Evolutionary conservation across 2,113 vertebrate genomes (phyloP).

Genomic region (Podocnemis expansa): DNA sequence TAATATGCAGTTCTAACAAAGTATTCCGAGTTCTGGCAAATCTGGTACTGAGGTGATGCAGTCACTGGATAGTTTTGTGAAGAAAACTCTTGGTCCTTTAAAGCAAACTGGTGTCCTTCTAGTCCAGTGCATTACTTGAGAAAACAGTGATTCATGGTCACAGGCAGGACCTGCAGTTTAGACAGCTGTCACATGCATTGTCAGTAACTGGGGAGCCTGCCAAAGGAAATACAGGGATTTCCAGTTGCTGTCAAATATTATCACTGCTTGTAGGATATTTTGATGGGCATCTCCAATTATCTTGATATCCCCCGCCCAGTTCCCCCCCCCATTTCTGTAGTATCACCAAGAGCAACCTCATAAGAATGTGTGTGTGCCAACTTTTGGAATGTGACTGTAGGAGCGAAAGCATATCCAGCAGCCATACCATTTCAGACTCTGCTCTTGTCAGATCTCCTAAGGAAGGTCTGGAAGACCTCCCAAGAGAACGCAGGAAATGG

Average conservation of each 20-base stretch:
- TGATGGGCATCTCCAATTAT: not conserved
- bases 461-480: not conserved
- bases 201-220: not conserved
- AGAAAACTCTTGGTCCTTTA: not conserved
- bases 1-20: not conserved
- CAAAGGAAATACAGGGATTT: not conserved
- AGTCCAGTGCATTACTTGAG: rapidly evolving
- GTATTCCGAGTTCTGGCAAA: not conserved
- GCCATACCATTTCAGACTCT: rapidly evolving
- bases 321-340: not conserved
- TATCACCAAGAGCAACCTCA: not conserved
- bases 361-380: not conserved
- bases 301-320: not conserved
- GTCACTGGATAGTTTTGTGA: not conserved
- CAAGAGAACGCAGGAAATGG: not conserved
- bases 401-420: not conserved
- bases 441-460: not conserved
- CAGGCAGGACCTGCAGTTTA: not conserved
- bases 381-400: not conserved
- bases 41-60: not conserved
- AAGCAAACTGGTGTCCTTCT: not conserved
- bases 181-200: rapidly evolving
- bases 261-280: rapidly evolving
- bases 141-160: rapidly evolving
- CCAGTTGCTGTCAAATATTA: not conserved